Evolutionary conservation across 2,888 invertebrate species (phyloP), one percentile per base, ranked within the genome.

Genomic region (Pyrgus malvae): DNA sequence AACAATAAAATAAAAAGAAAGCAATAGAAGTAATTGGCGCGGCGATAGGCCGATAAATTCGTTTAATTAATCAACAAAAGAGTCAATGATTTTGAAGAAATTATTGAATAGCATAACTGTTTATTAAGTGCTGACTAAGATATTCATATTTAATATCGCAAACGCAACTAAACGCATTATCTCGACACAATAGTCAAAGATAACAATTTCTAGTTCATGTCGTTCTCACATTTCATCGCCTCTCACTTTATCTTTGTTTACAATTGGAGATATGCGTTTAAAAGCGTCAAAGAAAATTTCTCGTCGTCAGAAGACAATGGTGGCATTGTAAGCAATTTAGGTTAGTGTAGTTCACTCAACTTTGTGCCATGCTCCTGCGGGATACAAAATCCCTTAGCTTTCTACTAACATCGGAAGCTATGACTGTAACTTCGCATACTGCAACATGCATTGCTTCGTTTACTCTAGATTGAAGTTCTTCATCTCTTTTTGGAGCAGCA

Each of bases 261-360:
- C 68, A 72, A 68, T 66, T 66, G 66, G 64, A 69, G 70, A 74
- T 74, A 72, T 73, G 59, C 59, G 61, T 67, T 65, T 65, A 68
- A 68, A 66, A 64, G 61, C 67, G 68, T 67, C 70, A 73, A 78
- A 74, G 74, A 74, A 77, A 76, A 75, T 75, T 74, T 76, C 74
- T 71, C 66, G 69, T 71, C 72, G 67, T 68, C 66, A 65, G 62
- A 64, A 80, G 73, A 87, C 85, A 87, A 87, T 79, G 74, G 71
- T 70, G 70, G 68, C 76, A 76, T 83, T 87, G 84, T 83, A 68
- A 67, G 75, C 77, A 77, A 86, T 87, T 82, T 84, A 74, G 87
- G 85, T 87, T 84, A 84, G 76, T 64, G 62, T 74, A 79, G 88
- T 88, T 86, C 87, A 87, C 76, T 87, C 84, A 89, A 85, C 88